These are phyloP conservation scores for Harmothoe impar DNA, from an alignment of 2,888 invertebrate genomes.

Conservation along the genomic window DNA sequence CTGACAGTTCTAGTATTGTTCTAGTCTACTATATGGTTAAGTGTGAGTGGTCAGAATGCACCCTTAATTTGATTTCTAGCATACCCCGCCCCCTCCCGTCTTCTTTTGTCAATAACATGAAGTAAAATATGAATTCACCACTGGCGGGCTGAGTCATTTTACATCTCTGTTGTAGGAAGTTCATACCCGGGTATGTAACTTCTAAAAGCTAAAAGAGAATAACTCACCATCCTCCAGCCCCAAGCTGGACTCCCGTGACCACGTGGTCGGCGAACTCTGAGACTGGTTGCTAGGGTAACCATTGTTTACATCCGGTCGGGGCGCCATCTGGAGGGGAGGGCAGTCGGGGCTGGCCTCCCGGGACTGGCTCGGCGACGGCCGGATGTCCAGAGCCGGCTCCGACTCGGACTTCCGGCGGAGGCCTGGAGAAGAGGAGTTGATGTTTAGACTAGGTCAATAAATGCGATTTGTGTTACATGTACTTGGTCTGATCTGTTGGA, in stretches of 20 bases:
- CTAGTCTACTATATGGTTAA: no score
- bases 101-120: no score
- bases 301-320: not conserved
- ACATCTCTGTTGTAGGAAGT: no score
- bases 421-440: slow-evolving; percentile 10
- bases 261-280: not conserved
- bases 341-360: slow-evolving; percentile 39
- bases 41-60: no score
- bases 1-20: no score
- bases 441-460: not conserved
- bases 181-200: no score
- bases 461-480: not conserved
- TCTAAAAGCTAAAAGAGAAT: no score
- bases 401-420: slow-evolving; percentile 53
- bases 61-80: no score
- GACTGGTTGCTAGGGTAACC: not conserved
- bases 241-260: not conserved
- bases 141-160: no score
- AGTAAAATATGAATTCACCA: no score
- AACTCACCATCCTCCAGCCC: slow-evolving; percentile 34
- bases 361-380: not conserved
- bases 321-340: slow-evolving; percentile 56
- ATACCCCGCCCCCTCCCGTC: no score
- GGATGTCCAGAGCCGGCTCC: slow-evolving; percentile 37
- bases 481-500: not conserved